Conservation (phyloP, 2,888 invertebrate genomes). For the Esperia sulphurella region DNA sequence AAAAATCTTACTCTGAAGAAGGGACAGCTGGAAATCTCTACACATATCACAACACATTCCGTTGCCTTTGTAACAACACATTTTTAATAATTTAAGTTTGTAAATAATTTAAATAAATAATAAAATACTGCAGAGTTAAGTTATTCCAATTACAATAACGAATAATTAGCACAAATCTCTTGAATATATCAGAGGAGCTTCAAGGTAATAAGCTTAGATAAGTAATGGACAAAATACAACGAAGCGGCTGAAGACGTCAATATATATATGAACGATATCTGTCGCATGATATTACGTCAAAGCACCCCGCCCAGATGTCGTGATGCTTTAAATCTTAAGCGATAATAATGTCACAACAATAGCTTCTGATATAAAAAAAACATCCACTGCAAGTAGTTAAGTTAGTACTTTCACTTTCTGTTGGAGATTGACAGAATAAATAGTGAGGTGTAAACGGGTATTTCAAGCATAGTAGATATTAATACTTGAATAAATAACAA, state of each 20-base stretch:
- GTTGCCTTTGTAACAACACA: slow-evolving; percentile 71
- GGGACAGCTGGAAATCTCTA: slow-evolving; percentile 65
- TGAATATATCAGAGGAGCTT: slow-evolving; percentile 59
- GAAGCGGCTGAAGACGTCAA: slow-evolving; percentile 57
- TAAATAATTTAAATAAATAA: slow-evolving; percentile 13
- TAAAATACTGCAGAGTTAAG: slow-evolving; percentile 22
- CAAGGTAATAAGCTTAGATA: slow-evolving; percentile 75
- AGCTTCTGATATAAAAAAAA: slow-evolving; percentile 47
- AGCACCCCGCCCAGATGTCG: slow-evolving; percentile 73
- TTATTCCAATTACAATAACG: slow-evolving; percentile 5
- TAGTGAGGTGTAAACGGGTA: too few species aligned
- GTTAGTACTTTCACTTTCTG: background rate
- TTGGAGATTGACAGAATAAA: too few species aligned
- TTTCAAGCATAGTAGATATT: too few species aligned
- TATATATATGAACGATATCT: slow-evolving; percentile 74
- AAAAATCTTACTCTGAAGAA: slow-evolving; percentile 63
- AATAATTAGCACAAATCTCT: slow-evolving; percentile 35
- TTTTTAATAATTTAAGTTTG: slow-evolving; percentile 32
- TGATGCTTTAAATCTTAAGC: slow-evolving; percentile 62
- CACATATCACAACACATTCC: slow-evolving; percentile 73
- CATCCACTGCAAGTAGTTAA: slow-evolving; percentile 21
- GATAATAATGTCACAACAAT: slow-evolving; percentile 65
- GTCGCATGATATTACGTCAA: slow-evolving; percentile 73
- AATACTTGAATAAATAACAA: too few species aligned
- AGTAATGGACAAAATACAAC: slow-evolving; percentile 69